These are phyloP conservation scores for Atopsyche davidsoni DNA, from an alignment of 1,140 invertebrate species.

Conservation along the genomic window DNA sequence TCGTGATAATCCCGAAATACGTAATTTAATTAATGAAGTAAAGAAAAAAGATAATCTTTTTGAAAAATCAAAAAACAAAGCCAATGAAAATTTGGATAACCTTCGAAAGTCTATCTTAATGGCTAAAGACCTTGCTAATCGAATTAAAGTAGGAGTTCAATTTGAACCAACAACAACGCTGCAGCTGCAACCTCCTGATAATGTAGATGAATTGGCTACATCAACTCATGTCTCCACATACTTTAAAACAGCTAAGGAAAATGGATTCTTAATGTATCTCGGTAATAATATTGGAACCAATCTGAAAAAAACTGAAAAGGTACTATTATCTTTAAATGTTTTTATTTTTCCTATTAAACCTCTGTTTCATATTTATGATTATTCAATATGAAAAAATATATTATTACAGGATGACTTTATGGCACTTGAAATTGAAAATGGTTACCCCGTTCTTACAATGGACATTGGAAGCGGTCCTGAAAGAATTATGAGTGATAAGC, in stretches of 20 bases:
- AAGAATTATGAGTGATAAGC: slow-evolving; percentile 66
- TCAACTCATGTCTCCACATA: slow-evolving; percentile 81
- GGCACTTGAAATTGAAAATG: slow-evolving; percentile 83
- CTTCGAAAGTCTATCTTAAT: slow-evolving; percentile 72
- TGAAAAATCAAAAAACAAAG: slow-evolving; percentile 50
- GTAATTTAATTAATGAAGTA: slow-evolving; percentile 51
- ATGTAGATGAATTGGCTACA: slow-evolving; percentile 73
- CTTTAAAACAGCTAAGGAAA: slow-evolving; percentile 72
- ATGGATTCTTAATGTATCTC: slow-evolving; percentile 83
- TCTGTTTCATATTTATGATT: slow-evolving; percentile 8
- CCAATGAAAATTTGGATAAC: slow-evolving; percentile 65
- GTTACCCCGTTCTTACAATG: slow-evolving; percentile 77
- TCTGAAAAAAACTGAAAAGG: slow-evolving; percentile 56
- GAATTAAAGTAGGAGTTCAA: slow-evolving; percentile 72
- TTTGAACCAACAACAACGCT: slow-evolving; percentile 80
- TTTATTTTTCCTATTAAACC: slow-evolving; percentile 17
- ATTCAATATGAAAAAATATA: slow-evolving; percentile 17
- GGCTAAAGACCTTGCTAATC: slow-evolving; percentile 68
- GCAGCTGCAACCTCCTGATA: slow-evolving; percentile 78
- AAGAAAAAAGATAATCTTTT: slow-evolving; percentile 53
- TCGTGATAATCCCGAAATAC: slow-evolving; percentile 58
- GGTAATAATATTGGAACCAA: slow-evolving; percentile 78
- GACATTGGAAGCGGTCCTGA: slow-evolving; percentile 83
- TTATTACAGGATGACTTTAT: slow-evolving; percentile 79
- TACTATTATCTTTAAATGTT: slow-evolving; percentile 37